Base-by-base conservation (phyloP, 2,888 invertebrate genomes). In the Ormyrus thymus region DNA sequence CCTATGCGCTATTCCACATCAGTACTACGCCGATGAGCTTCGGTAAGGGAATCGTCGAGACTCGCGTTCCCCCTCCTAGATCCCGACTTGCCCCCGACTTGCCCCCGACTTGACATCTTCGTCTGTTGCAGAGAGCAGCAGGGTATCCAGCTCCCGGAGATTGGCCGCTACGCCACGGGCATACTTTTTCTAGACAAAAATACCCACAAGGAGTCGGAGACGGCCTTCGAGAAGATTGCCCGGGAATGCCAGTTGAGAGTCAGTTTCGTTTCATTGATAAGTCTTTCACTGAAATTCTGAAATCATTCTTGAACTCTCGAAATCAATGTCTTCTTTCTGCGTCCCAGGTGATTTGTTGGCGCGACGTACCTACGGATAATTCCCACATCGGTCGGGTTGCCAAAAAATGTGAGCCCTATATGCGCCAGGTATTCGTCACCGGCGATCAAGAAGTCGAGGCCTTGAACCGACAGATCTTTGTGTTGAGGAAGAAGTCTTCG, bases 1-100 rank as follows among this genome's bases (percentile, higher is more conserved):
- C 81, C 93, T 99, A 88, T 96, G 97, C 82, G 97, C 98, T 86
- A 98, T 99, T 89, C 99, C 99, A 62, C 98, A 99, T 91, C 94
- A 95, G 86, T 95, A 98, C 90, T 99, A 98, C 91, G 92, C 93
- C 84, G 94, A 95, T 85, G 94, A 95, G 89, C 93, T 97, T 87
- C 94, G 95, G 96, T 97, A 92, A 91, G 89, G 66, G 1, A 15
- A 7, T 2, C 56, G 0, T 45, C 10, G 1, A 64, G 13, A 6
- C 3, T 7, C 8, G 9, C 8, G 43, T 45, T 5, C 61, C 10
- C 0, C 45, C 2, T 7, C 61, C 46, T 45, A n/a, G n/a, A n/a
- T n/a, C n/a, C n/a, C n/a, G 29, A 29, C 29, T 29, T 29, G 29
- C 29, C 4, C 4, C 29, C 4, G 29, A 29, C 29, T 29, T 29